These are phyloP conservation scores for Crotophaga sulcirostris DNA, from an alignment of 2,113 vertebrate genomes.

Conservation along the genomic window DNA sequence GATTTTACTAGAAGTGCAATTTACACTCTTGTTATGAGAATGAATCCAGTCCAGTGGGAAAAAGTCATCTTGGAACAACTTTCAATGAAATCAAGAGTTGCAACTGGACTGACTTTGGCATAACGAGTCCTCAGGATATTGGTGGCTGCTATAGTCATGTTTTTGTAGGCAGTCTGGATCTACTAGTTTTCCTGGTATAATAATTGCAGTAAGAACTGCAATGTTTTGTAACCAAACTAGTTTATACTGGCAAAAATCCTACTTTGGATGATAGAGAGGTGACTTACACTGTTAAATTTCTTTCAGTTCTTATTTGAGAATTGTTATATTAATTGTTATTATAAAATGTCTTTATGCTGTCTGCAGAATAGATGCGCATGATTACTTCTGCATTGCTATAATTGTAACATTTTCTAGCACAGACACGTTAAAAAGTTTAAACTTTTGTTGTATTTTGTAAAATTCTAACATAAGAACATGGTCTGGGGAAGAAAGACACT, in stretches of 20 bases:
- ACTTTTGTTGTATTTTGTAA: background rate
- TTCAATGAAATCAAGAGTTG: constrained; percentile 15
- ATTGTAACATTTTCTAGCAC: background rate
- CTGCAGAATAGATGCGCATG: background rate
- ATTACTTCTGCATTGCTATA: background rate
- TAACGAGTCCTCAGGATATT: constrained; percentile 15
- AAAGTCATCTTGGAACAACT: constrained; percentile 1
- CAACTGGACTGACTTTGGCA: background rate
- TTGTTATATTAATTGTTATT: background rate
- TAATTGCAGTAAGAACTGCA: constrained; percentile 24
- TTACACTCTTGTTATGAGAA: background rate
- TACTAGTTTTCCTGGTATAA: constrained; percentile 56
- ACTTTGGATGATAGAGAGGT: background rate
- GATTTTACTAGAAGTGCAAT: background rate
- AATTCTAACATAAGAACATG: background rate
- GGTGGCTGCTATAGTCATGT: constrained; percentile 4
- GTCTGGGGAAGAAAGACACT: background rate
- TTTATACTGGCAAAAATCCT: constrained; percentile 35
- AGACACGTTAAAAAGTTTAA: background rate
- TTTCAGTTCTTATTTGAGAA: background rate
- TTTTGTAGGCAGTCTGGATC: constrained; percentile 58
- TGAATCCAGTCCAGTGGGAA: background rate
- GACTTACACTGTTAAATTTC: background rate
- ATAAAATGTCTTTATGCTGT: background rate
- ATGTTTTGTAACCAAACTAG: constrained; percentile 51